Base-by-base conservation (phyloP, 2,888 invertebrate genomes). In the Serripes groenlandicus region DNA sequence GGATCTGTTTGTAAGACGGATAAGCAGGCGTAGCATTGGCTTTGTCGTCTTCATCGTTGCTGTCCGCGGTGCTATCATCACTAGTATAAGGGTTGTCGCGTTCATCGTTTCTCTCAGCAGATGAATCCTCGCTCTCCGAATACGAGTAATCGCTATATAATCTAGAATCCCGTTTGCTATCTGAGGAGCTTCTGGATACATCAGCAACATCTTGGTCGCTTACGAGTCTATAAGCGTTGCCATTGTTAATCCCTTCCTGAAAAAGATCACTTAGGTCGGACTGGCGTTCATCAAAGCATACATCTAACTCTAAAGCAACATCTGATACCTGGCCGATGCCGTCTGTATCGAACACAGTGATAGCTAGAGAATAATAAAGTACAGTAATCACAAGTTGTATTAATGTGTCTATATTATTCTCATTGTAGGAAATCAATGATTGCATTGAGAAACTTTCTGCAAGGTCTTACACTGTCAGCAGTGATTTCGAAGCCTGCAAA, bases 401-500 rank as follows among this genome's bases (percentile, higher is more conserved):
- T n/a, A n/a, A n/a, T n/a, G n/a, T n/a, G n/a, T n/a, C n/a, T n/a
- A n/a, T n/a, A n/a, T n/a, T n/a, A n/a, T n/a, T n/a, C n/a, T n/a
- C n/a, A n/a, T n/a, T n/a, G 42, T 58, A 85, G 89, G 74, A 89
- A 89, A 35, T 89, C 82, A 21, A 42, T 54, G 3, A 89, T 86
- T 21, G 88, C 68, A 18, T 72, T 75, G 1, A 85, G 62, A 72
- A 70, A 83, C 30, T 66, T 74, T n/a, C 18, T 32, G 69, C 89
- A 86, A 15, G 88, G 89, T 4, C 84, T 75, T 11, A 90, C 84
- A 56, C 28, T 81, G 56, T 75, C 56, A 5, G 60, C 34, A 0
- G 82, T 82, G 18, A 90, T 87, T 42, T 85, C 85, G 60, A 91
- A 90, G 5, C 89, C 88, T 4, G 88, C 88, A 73, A 90, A 90